phyloP scores from a whole-genome alignment of 2,113 vertebrate species.

The Caloenas nicobarica region DNA sequence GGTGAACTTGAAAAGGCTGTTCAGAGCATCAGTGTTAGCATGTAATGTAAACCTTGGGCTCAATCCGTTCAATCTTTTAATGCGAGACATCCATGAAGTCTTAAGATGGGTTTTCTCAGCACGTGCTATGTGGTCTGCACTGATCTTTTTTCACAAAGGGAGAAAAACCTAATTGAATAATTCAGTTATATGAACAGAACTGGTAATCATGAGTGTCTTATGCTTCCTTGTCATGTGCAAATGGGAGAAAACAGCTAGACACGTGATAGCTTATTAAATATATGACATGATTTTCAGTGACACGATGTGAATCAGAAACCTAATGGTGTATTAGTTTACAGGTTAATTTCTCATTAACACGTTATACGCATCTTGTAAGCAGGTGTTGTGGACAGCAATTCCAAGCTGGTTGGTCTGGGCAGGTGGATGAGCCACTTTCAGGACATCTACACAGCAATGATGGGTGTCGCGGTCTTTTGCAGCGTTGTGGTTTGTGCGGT shows the following conservation, averaged over 20 bases:
- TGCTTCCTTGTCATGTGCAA: background rate
- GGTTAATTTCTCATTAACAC: background rate
- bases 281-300: background rate
- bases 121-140: background rate
- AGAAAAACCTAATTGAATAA: background rate
- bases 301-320: background rate
- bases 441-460: background rate
- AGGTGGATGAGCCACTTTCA: background rate
- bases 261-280: background rate
- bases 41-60: background rate
- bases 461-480: background rate
- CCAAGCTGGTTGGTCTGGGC: background rate
- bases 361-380: background rate
- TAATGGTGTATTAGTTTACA: background rate
- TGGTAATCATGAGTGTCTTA: background rate
- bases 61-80: background rate
- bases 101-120: background rate
- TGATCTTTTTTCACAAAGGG: background rate
- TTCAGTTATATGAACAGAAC: background rate
- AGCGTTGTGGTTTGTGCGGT: background rate
- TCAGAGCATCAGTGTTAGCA: accelerated
- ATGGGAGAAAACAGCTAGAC: background rate
- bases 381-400: background rate
- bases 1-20: background rate
- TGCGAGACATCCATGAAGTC: background rate